Base-by-base conservation (phyloP, 2,888 invertebrate species). In the Embidobia sp. region DNA sequence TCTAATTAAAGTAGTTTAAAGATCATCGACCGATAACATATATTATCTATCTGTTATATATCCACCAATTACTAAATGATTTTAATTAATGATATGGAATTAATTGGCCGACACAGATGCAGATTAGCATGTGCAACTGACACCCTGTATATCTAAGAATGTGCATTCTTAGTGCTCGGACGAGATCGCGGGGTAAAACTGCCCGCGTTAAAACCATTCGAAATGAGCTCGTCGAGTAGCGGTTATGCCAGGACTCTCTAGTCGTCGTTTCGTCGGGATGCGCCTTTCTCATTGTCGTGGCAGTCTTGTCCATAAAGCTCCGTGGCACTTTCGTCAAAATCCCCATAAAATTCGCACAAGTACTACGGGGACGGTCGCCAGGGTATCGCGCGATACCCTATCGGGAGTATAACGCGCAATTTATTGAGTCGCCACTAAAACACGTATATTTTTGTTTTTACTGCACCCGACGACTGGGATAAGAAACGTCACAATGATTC, bases 331-430 rank as follows among this genome's bases (percentile, higher is more conserved):
- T 84, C 82, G 80, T 82, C 80, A 79, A 81, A 83, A 83, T 80
- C 80, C 67, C 79, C 80, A 79, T 82, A 85, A 85, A 84, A 76
- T 79, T 77, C 64, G 73, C 48, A 75, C 77, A 77, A 79, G 74
- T 80, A 80, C 67, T 74, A 51, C 74, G 78, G 77, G 55, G 78
- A 59, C 73, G 29, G 79, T 18, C 55, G 75, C 61, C 70, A 11
- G 49, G 51, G 48, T 64, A 42, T 8, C 49, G 16, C 49, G 35
- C 37, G 64, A 63, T 73, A 75, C 46, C 75, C 80, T 82, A 82
- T 81, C 73, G 81, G 80, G 82, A 72, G 77, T 80, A 83, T 84
- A 84, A 84, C 82, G 82, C 75, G 80, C 74, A 81, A 83, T 84
- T 83, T 84, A 84, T 82, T 77, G 79, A 74, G 72, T 61, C 66